phyloP scores from a whole-genome alignment of 2,888 invertebrate genomes.

The Lottia scabra region DNA sequence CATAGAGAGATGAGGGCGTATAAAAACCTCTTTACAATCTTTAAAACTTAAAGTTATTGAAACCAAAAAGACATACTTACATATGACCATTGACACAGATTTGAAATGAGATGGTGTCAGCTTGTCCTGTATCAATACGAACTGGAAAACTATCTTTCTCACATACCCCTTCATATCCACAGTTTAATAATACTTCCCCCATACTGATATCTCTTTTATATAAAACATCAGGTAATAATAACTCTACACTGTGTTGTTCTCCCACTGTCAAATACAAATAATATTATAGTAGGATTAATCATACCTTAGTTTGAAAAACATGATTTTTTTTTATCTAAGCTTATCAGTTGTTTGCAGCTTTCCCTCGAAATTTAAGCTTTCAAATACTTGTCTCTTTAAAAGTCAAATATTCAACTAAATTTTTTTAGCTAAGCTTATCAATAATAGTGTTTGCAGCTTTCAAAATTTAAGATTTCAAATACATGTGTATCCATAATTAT shows the following conservation, averaged over 20 bases:
- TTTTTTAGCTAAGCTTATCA: too few relatives aligned
- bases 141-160: slow-evolving; percentile 68
- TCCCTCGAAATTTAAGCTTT: too few relatives aligned
- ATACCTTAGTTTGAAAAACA: too few relatives aligned
- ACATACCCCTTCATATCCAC: slow-evolving; percentile 70
- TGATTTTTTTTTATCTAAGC: too few relatives aligned
- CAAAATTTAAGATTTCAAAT: too few relatives aligned
- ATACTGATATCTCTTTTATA: slow-evolving; percentile 32
- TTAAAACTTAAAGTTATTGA: not conserved
- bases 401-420: too few relatives aligned
- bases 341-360: too few relatives aligned
- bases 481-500: too few relatives aligned
- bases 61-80: slow-evolving; percentile 59
- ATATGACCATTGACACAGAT: slow-evolving; percentile 73
- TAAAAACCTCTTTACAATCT: too few relatives aligned
- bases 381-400: too few relatives aligned
- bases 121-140: slow-evolving; percentile 71
- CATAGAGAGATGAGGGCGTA: too few relatives aligned
- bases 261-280: slow-evolving; percentile 42
- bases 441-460: too few relatives aligned
- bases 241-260: slow-evolving; percentile 35
- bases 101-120: slow-evolving; percentile 71
- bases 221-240: slow-evolving; percentile 38
- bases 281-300: not conserved
- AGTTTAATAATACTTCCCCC: slow-evolving; percentile 67